phyloP scores from a whole-genome alignment of 2,797 vertebrate species.

The Hippoglossus hippoglossus region DNA sequence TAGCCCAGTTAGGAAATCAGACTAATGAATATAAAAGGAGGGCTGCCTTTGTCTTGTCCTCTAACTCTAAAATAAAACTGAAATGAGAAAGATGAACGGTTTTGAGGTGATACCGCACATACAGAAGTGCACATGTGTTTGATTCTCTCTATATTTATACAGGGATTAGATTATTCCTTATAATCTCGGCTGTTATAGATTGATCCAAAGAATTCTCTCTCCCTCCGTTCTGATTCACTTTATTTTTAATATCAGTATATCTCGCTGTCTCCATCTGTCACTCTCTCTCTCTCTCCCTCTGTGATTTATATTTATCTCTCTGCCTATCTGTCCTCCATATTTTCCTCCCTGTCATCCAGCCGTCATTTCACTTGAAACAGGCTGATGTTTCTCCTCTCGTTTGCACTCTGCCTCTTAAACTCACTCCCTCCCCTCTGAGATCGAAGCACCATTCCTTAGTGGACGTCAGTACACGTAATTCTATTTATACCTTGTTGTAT shows the following conservation, averaged over 20 bases:
- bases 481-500: conserved; percentile 51
- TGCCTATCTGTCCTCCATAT: conserved; percentile 35
- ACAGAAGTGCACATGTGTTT: conserved; percentile 7
- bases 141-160: conserved; percentile 29
- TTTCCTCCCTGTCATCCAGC: conserved; percentile 19
- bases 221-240: conserved; percentile 32
- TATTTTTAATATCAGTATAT: conserved; percentile 58
- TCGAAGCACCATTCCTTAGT: conserved; percentile 21
- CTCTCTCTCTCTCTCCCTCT: conserved; percentile 32
- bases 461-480: conserved; percentile 23
- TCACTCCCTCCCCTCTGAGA: conserved; percentile 17
- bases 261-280: conserved; percentile 57
- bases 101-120: conserved; percentile 7
- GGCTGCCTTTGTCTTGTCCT: conserved; percentile 55
- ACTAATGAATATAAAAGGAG: conserved; percentile 69
- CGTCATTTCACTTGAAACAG: conserved; percentile 31
- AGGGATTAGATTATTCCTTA: conserved; percentile 45
- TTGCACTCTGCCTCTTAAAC: conserved; percentile 19
- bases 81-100: conserved; percentile 8
- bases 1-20: conserved; percentile 71
- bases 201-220: conserved; percentile 40
- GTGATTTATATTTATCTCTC: conserved; percentile 48
- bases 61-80: conserved; percentile 40
- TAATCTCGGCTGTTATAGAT: conserved; percentile 54
- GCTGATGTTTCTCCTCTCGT: conserved; percentile 3